Percentiles rank a stretch among this genome's conserved stretches.
Evolutionary conservation across 2,797 vertebrate species (phyloP).

Genomic region (Hylomyscus alleni): DNA sequence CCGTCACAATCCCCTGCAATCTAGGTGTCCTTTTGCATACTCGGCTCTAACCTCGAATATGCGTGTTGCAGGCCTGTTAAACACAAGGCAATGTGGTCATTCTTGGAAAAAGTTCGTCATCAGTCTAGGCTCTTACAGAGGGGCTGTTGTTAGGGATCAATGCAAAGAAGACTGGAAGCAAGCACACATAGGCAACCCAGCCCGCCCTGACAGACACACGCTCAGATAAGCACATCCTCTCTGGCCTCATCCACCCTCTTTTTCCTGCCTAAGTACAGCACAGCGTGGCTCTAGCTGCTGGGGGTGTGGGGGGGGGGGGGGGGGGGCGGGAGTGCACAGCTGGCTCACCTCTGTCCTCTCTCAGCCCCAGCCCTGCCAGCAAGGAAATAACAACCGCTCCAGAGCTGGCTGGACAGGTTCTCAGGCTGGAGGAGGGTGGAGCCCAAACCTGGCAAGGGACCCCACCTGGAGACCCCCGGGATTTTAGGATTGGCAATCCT

Average conservation of each 20-base stretch:
- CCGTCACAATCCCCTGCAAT: not conserved
- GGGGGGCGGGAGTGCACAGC: not conserved
- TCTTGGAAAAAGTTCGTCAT: slow-evolving; percentile 43
- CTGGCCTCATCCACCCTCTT: not conserved
- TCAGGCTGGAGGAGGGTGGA: not conserved
- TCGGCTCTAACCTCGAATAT: not conserved
- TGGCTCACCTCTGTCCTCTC: not conserved
- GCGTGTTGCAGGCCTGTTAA: not conserved
- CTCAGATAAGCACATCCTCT: not conserved
- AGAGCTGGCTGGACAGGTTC: slow-evolving; percentile 67
- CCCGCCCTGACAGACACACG: not conserved
- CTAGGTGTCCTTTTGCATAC: not conserved
- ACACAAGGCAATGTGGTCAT: slow-evolving; percentile 10
- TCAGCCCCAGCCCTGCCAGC: not conserved
- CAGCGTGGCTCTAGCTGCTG: not conserved
- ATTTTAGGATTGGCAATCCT: accelerated
- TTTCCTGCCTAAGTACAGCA: not conserved
- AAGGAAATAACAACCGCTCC: slow-evolving; percentile 40
- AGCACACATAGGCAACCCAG: not conserved
- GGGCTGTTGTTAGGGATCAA: slow-evolving; percentile 55
- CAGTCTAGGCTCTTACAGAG: slow-evolving; percentile 42
- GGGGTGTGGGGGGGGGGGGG: too few species aligned
- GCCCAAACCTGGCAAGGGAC: not conserved
- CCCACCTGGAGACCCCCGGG: not conserved
- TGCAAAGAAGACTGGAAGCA: not conserved